Evolutionary conservation across 2,797 vertebrate species (phyloP).

Genomic region (Trachurus trachurus): DNA sequence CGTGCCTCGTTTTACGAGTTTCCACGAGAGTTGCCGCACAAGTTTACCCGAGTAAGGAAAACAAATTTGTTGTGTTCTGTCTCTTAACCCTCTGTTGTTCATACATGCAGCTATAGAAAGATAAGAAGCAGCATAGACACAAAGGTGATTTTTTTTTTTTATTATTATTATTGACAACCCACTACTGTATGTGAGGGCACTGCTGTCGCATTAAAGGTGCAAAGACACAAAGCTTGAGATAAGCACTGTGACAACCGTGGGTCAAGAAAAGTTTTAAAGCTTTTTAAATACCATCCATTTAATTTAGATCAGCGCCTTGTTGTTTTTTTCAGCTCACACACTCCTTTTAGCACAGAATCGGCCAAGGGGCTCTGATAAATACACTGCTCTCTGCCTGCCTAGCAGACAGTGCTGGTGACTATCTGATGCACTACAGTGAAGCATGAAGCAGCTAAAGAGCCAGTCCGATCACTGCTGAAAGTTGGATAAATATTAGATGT

Average conservation of each 20-base stretch:
- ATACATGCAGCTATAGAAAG: not conserved
- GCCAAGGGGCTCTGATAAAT: not conserved
- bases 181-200: not conserved
- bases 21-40: too few species aligned
- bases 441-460: conserved; percentile 13
- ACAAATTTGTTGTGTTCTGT: not conserved
- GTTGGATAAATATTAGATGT: not conserved
- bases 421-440: not conserved
- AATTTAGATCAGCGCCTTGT: not conserved
- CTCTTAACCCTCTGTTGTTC: not conserved
- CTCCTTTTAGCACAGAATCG: not conserved
- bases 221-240: not conserved
- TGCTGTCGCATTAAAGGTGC: not conserved
- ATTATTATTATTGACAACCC: not conserved
- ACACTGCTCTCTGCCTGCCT: not conserved
- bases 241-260: not conserved
- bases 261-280: not conserved
- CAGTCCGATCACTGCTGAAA: not conserved
- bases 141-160: not conserved
- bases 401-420: not conserved
- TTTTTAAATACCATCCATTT: not conserved
- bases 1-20: too few species aligned
- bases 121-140: not conserved
- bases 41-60: too few species aligned
- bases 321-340: not conserved